phyloP scores from a whole-genome alignment of 2,113 vertebrate species.

The Riparia riparia region DNA sequence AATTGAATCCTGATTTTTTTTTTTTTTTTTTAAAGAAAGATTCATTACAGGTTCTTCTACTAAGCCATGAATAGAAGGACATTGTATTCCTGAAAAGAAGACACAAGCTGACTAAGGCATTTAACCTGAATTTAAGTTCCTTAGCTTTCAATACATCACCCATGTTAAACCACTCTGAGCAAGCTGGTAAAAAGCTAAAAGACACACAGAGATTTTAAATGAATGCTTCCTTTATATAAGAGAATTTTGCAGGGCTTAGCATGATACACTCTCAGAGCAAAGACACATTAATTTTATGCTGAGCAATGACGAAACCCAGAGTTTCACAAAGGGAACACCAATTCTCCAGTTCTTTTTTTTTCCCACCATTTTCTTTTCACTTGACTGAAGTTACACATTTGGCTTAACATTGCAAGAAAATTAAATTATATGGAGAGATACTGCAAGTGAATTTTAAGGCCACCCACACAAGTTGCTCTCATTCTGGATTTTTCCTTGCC shows the following conservation, averaged over 20 bases:
- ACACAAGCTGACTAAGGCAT: constrained; percentile 28
- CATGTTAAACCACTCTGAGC: not conserved
- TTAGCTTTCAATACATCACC: constrained; percentile 40
- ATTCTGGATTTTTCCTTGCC: not conserved
- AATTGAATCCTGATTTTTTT: not conserved
- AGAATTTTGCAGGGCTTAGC: constrained; percentile 6
- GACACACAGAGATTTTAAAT: constrained; percentile 19
- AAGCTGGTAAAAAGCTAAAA: constrained; percentile 5
- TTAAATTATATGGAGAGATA: not conserved
- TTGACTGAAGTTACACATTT: not conserved
- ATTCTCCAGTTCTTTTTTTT: not conserved
- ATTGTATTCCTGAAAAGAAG: not conserved
- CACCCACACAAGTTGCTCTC: not conserved
- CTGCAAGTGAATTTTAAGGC: constrained; percentile 18
- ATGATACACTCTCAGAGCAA: not conserved
- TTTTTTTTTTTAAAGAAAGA: not conserved
- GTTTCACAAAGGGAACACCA: not conserved
- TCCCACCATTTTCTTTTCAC: not conserved
- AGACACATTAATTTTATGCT: not conserved
- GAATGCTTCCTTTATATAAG: constrained; percentile 14
- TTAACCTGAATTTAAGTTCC: constrained; percentile 35
- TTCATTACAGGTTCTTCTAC: not conserved
- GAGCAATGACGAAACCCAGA: not conserved
- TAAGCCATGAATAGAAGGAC: constrained; percentile 3
- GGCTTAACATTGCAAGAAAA: constrained; percentile 9